Evolutionary conservation across 1,140 invertebrate genomes (phyloP), one percentile per base, ranked within the genome.

Genomic region (Adelges cooleyi): DNA sequence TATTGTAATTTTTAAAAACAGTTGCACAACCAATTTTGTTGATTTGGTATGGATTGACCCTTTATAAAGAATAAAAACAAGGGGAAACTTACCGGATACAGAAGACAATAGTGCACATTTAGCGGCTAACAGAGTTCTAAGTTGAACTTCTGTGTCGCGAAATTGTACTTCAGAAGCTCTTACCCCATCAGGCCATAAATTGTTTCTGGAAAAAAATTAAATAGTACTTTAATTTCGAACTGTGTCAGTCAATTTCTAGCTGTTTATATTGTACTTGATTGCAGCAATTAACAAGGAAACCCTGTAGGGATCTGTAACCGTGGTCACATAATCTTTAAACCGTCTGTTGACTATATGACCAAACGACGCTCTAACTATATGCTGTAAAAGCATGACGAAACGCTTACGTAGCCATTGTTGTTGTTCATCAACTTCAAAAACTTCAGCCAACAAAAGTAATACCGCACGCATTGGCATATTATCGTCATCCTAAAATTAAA

Each of bases 321-420:
- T 83, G n/a, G 90, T 86, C 6, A 96, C 92, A 72, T 90, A 87
- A 71, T 95, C 92, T 17, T 95, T 79, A 69, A 98, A 95, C 75
- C 90, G 85, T 70, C 89, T 78, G 76, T 92, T 93, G 18, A 92
- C 86, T 69, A 88, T 88, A 71, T 91, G 87, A 15, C 89, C 88
- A 73, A 89, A 85, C 79, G 89, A 87, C 13, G 86, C 86, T 48
- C 89, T 82, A 27, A 86, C 74, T 29, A 84, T 82, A 75, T 92
- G 87, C 13, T 89, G 76, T 18, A 93, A 72, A 42, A 93, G 75
- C 1, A 86, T 84, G 3, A 92, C 84, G 70, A 95, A 86, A 59
- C 87, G 79, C 59, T 90, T 76, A 50, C 91, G 75, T 20, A 95
- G 77, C 91, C 92, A 95, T 70, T 91, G 88, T 76, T 92, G 91